Percentiles rank a stretch among this genome's conserved stretches.
These are phyloP conservation scores for Osedax frankpressi DNA, from an alignment of 2,888 invertebrate species.

Conservation along the genomic window DNA sequence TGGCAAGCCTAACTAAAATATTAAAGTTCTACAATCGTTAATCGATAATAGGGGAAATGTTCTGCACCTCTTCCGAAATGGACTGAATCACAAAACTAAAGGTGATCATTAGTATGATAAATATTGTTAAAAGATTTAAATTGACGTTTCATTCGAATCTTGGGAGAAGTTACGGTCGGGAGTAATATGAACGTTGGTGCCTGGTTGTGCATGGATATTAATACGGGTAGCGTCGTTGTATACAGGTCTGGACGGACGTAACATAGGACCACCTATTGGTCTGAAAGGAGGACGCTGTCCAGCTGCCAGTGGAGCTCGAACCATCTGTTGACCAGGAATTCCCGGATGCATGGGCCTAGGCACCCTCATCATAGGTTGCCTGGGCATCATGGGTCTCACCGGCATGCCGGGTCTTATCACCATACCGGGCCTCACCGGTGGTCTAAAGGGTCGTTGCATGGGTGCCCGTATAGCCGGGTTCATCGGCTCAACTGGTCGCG, in stretches of 20 bases:
- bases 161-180: neutral
- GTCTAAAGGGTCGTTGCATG: neutral
- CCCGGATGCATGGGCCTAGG: neutral
- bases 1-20: too few species aligned
- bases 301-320: neutral
- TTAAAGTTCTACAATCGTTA: too few species aligned
- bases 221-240: neutral
- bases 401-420: neutral
- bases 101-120: too few species aligned
- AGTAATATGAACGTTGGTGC: constrained; percentile 15
- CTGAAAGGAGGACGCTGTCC: neutral
- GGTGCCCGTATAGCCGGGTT: neutral
- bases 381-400: neutral
- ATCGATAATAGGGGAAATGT: too few species aligned
- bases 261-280: neutral
- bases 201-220: constrained; percentile 15
- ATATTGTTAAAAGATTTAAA: too few species aligned
- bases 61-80: too few species aligned
- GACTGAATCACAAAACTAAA: too few species aligned
- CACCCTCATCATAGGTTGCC: neutral
- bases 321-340: neutral
- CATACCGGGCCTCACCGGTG: neutral
- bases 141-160: neutral
- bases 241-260: neutral
- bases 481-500: neutral